Base-by-base conservation (phyloP, 2,888 invertebrate species). In the Argyresthia goedartella region DNA sequence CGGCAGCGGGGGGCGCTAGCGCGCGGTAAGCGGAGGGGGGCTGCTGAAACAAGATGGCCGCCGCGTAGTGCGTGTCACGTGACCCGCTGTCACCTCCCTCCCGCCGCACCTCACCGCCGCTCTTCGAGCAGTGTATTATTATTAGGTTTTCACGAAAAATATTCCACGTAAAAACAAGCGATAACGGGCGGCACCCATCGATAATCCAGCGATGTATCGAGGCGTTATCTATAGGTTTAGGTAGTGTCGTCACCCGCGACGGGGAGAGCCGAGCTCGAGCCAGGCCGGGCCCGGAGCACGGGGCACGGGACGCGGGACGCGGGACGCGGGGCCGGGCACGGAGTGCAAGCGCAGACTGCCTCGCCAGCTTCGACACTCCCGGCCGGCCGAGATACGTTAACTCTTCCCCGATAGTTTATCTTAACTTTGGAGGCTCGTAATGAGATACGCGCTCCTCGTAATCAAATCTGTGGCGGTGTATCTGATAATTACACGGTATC, bases 401-500 rank as follows among this genome's bases (percentile, higher is more conserved):
- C 58, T 58, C 53, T 51, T 53, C 49, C 56, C 54, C 59, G 54
- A 55, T 55, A 55, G 55, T 55, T 56, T 56, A 55, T 57, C 56
- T 53, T 35, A 25, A 35, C 43, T 48, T 13, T 33, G 36, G 25
- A 35, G 43, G n/a, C 49, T 33, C 44, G 69, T 73, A 76, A 72
- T 73, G 76, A 75, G 73, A 73, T 71, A 73, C 65, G 66, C 66
- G 66, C 74, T 79, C 76, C 16, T 75, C 72, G 61, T 79, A 79
- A 82, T 82, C 80, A 79, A 81, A 81, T 81, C 81, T 81, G 69
- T 69, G 60, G 63, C 65, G 69, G 67, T 75, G 67, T 82, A 82
- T 81, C 84, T 80, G 82, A 84, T 82, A 82, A 81, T 81, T 80
- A 76, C 64, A 66, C 63, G 62, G 61, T 82, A 82, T 81, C 82